Conservation (phyloP, 2,888 invertebrate species). For the Lottia gigantea region DNA sequence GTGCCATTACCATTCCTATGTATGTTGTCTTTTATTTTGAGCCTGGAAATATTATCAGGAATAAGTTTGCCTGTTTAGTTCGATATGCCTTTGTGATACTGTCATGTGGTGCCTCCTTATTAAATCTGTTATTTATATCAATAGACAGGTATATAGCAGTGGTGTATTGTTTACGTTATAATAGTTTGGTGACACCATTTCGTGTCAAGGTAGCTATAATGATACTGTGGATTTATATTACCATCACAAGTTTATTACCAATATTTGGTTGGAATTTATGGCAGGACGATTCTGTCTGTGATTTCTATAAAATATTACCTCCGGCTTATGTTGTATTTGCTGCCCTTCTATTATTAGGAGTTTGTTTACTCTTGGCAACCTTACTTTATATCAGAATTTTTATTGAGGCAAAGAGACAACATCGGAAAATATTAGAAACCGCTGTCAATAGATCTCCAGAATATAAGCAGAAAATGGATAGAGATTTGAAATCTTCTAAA, state of each 20-base stretch:
- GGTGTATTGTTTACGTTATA: conserved; percentile 36
- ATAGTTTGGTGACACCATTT: conserved; percentile 26
- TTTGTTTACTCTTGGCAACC: conserved; percentile 26
- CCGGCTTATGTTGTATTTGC: conserved; percentile 28
- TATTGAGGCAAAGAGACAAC: conserved; percentile 27
- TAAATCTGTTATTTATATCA: conserved; percentile 37
- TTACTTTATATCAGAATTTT: conserved; percentile 36
- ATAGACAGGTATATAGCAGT: conserved; percentile 43
- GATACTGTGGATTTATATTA: conserved; percentile 34
- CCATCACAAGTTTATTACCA: conserved; percentile 31
- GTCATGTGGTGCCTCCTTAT: conserved; percentile 35
- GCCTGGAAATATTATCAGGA: conserved; percentile 5
- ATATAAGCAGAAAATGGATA: conserved; percentile 1
- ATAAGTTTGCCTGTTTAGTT: conserved; percentile 37
- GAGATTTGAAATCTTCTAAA: conserved; percentile 31
- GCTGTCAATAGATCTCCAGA: neutral
- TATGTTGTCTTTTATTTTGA: conserved; percentile 37
- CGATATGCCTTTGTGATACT: conserved; percentile 32
- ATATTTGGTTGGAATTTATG: conserved; percentile 36
- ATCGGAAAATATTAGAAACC: conserved; percentile 16
- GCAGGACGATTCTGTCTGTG: conserved; percentile 30
- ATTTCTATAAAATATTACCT: conserved; percentile 36
- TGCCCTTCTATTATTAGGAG: conserved; percentile 27
- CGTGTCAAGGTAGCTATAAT: conserved; percentile 27
- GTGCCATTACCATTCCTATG: conserved; percentile 33